phyloP scores from a whole-genome alignment of 2,113 vertebrate species.

The Cephalophus harveyi region DNA sequence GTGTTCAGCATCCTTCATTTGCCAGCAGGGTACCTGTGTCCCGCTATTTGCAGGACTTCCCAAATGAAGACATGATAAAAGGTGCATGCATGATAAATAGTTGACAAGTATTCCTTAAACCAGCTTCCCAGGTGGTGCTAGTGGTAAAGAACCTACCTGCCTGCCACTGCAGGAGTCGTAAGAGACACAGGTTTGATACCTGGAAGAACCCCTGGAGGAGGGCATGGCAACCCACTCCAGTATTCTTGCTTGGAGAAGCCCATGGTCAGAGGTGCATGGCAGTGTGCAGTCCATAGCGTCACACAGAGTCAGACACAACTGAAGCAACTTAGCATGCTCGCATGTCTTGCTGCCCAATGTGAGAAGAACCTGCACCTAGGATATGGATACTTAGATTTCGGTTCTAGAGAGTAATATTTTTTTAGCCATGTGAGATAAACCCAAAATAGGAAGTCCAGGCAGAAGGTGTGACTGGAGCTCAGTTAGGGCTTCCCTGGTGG shows the following conservation, averaged over 20 bases:
- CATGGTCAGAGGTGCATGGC: neutral
- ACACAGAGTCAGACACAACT: neutral
- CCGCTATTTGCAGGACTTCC: neutral
- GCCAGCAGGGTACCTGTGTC: neutral
- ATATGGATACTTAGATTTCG: neutral
- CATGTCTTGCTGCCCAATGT: neutral
- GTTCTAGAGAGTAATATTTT: neutral
- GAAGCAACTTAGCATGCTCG: neutral
- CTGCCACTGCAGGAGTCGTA: neutral
- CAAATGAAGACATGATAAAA: neutral
- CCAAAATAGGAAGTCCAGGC: neutral
- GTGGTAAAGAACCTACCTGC: neutral
- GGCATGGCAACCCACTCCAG: neutral
- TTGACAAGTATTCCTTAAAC: neutral
- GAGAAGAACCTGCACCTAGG: neutral
- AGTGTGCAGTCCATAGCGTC: neutral
- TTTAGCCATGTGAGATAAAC: neutral
- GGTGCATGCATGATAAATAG: no score
- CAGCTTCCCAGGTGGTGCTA: neutral
- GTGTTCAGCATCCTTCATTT: neutral
- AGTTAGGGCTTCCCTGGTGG: no score
- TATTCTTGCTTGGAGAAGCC: neutral
- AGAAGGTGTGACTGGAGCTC: neutral
- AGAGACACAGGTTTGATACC: neutral
- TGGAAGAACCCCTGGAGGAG: neutral